These are phyloP conservation scores for Ichneumoninae sp. DNA, from an alignment of 2,888 invertebrate species.

Conservation along the genomic window DNA sequence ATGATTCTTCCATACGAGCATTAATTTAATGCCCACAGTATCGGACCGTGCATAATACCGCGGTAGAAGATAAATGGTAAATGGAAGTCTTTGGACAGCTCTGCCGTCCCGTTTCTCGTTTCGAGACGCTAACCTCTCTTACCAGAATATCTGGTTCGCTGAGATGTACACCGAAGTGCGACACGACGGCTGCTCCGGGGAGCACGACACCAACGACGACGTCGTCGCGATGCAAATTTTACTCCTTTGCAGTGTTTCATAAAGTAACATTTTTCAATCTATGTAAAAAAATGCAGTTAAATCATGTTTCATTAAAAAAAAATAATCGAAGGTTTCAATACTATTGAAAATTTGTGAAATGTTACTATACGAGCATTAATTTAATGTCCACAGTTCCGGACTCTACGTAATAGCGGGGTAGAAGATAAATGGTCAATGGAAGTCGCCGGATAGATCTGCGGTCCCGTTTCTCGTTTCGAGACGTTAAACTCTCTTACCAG, in stretches of 20 bases:
- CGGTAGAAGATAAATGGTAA: not conserved
- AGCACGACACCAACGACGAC: slow-evolving; percentile 62
- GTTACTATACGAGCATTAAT: no score
- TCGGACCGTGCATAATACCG: no score
- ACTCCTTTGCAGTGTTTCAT: no score
- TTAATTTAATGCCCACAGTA: not conserved
- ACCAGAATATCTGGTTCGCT: slow-evolving; percentile 74
- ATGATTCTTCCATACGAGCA: not conserved
- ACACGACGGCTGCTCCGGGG: not conserved
- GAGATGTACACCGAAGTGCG: slow-evolving; percentile 9
- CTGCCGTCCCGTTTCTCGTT: slow-evolving; percentile 21
- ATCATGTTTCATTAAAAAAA: no score
- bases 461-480: slow-evolving; percentile 44
- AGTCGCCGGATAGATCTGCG: not conserved
- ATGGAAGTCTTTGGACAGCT: slow-evolving; percentile 18
- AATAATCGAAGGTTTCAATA: no score
- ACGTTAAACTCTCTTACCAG: slow-evolving; percentile 68
- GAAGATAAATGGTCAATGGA: slow-evolving; percentile 10
- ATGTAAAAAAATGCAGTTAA: no score
- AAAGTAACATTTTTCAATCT: no score
- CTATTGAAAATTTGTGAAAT: no score
- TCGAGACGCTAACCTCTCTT: slow-evolving; percentile 63
- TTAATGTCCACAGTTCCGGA: no score
- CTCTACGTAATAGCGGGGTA: no score
- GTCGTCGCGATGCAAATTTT: no score